Evolutionary conservation across 2,113 vertebrate genomes (phyloP), one percentile per base, ranked within the genome.

Genomic region (Tragulus kanchil): DNA sequence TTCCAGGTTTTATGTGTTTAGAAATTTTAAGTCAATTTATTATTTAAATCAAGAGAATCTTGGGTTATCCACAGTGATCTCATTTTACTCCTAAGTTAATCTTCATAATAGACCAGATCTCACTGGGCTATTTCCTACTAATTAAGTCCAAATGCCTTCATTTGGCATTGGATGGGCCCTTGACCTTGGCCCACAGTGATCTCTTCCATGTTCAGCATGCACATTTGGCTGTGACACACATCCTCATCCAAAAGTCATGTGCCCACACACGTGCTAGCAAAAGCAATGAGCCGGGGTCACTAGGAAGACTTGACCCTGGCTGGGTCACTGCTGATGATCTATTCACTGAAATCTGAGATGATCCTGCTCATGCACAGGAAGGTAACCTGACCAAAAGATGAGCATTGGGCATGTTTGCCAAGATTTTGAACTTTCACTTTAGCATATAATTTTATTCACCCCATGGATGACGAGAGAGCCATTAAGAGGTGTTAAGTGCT

Each of bases 261-360:
- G 21, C 26, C 75, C 90, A 48, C 82, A 17, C 48, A 48, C 12
- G 15, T 1, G 31, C 13, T 10, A 56, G 26, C 0, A 4, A 42
- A 23, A 84, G 45, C 26, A 0, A 50, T 0, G 28, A 1, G 6
- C 3, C 1, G 3, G 61, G 5, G 12, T 6, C 26, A n/a, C 9
- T 0, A 0, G 19, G 4, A 21, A 25, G 59, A n/a, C 11, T 14
- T 10, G 17, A 19, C 54, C 25, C 17, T 6, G 42, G 10, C 12
- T 11, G 25, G n/a, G 16, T 1, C 50, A 15, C 61, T 61, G 13
- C 36, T 45, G 17, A 17, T 23, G 10, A 3, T 78, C 8, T 0
- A 1, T 2, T 11, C 8, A 9, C 7, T 11, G 21, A 82, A 58
- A 54, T 21, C 21, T 0, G 8, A 19, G 42, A 28, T 48, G 5